Evolutionary conservation across 2,888 invertebrate genomes (phyloP).

Genomic region (Liodrosophila aerea): DNA sequence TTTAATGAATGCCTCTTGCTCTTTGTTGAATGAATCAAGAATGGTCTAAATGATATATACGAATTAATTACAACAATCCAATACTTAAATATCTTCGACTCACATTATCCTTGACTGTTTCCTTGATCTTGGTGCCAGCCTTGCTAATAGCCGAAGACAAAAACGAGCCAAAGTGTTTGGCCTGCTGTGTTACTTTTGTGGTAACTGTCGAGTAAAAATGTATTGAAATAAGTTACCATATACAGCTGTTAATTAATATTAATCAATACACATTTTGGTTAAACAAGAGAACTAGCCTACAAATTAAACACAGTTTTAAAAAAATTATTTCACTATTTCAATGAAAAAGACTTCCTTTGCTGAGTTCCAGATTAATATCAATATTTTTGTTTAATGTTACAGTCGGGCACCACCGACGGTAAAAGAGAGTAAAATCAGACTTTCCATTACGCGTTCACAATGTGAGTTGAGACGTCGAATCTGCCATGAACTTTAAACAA

Average conservation of each 20-base stretch:
- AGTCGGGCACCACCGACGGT: no score
- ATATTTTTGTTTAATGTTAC: no score
- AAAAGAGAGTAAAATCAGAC: no score
- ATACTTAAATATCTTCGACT: slow-evolving; percentile 83
- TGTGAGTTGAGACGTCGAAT: no score
- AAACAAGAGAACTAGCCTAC: no score
- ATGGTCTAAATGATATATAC: slow-evolving; percentile 88
- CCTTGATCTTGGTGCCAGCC: slow-evolving; percentile 97
- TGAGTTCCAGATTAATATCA: no score
- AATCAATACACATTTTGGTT: no score
- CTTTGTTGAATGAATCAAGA: slow-evolving; percentile 97
- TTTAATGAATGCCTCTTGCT: slow-evolving; percentile 97
- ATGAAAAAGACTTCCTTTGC: no score
- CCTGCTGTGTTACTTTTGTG: slow-evolving; percentile 93
- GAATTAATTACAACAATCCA: background rate
- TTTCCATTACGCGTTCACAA: no score
- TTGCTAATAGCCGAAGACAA: slow-evolving; percentile 97
- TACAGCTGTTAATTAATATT: background rate
- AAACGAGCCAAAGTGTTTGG: slow-evolving; percentile 95
- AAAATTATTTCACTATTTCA: no score
- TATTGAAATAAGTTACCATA: slow-evolving; percentile 8
- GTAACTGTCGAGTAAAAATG: slow-evolving; percentile 85
- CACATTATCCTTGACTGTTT: slow-evolving; percentile 97
- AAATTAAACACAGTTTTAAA: no score
- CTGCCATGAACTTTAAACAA: no score